phyloP scores from a whole-genome alignment of 2,888 invertebrate species.

The Metellina segmentata region DNA sequence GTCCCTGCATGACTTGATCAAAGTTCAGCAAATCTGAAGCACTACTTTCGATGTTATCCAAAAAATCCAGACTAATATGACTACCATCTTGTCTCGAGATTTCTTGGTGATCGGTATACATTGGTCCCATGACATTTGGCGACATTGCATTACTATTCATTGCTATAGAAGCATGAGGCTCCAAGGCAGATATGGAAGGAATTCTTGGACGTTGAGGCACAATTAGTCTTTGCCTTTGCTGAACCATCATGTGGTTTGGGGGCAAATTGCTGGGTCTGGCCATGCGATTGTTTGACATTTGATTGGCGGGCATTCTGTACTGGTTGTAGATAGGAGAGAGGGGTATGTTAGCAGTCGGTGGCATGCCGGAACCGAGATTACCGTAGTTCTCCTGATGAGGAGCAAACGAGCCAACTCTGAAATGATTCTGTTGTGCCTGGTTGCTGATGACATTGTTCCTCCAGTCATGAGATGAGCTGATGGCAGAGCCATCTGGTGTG shows the following conservation, averaged over 20 bases:
- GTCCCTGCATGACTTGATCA: slow-evolving; percentile 85
- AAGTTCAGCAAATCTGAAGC: slow-evolving; percentile 90
- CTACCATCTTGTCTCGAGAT: slow-evolving; percentile 78
- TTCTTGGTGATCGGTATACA: slow-evolving; percentile 77
- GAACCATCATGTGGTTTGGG: slow-evolving; percentile 79
- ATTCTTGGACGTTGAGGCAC: slow-evolving; percentile 78
- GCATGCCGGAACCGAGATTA: slow-evolving; percentile 75
- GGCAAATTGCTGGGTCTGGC: slow-evolving; percentile 79
- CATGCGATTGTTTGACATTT: slow-evolving; percentile 25
- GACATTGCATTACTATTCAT: slow-evolving; percentile 59
- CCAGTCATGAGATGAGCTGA: slow-evolving; percentile 83
- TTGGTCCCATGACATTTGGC: slow-evolving; percentile 25
- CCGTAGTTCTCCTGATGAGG: slow-evolving; percentile 65
- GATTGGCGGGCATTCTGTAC: slow-evolving; percentile 49
- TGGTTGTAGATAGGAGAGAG: slow-evolving; percentile 79
- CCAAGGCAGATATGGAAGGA: slow-evolving; percentile 79
- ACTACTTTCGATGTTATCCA: slow-evolving; percentile 85
- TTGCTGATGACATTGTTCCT: slow-evolving; percentile 83
- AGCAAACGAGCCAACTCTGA: slow-evolving; percentile 79
- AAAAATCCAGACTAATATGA: slow-evolving; percentile 91
- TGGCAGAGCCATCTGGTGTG: slow-evolving; percentile 82
- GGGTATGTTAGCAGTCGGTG: slow-evolving; percentile 79
- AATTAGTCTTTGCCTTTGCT: slow-evolving; percentile 69
- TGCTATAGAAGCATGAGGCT: slow-evolving; percentile 76
- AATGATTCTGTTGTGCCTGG: slow-evolving; percentile 83